Evolutionary conservation across 2,888 invertebrate species (phyloP), one percentile per base, ranked within the genome.

Genomic region (Stenolophus ochropezus): DNA sequence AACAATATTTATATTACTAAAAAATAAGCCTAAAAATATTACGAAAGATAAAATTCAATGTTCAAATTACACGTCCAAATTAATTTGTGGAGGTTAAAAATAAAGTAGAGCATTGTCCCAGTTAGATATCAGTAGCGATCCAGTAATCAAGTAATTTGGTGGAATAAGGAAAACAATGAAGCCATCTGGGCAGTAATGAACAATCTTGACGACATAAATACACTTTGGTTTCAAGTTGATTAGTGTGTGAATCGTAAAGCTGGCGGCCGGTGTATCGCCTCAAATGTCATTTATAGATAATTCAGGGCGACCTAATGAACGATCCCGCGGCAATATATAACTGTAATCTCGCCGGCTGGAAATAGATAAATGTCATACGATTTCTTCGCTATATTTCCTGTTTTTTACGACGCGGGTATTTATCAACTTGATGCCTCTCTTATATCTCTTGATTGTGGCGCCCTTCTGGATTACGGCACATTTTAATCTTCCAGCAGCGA

Each of bases 311-410:
- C 51, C 53, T 75, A 75, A 75, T 75, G 75, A 75, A 75, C 51
- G 53, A 75, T 20, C 73, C 73, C 49, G 53, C 69, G 65, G 73
- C 80, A 56, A 73, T 80, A 80, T 80, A 80, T 73, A 80, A 73
- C 73, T 21, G 42, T 71, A 80, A 80, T 80, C 80, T 71, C 33
- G 27, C 58, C 56, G 56, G 56, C 58, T 56, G 23, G 73, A 80
- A 80, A 71, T 56, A 73, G 73, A 80, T 80, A 80, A 80, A 80
- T 80, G 80, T 80, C 80, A 73, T 58, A 80, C 80, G 53, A 80
- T 79, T 69, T 71, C 49, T 79, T 56, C 73, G 33, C 27, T 80
- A 73, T 80, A 73, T 69, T 80, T 73, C 73, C 33, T 73, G 33
- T 42, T 73, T 75, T 75, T 73, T 73, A 73, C 51, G 73, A 21